Conservation (phyloP, 2,113 vertebrate genomes). For the Merops nubicus region DNA sequence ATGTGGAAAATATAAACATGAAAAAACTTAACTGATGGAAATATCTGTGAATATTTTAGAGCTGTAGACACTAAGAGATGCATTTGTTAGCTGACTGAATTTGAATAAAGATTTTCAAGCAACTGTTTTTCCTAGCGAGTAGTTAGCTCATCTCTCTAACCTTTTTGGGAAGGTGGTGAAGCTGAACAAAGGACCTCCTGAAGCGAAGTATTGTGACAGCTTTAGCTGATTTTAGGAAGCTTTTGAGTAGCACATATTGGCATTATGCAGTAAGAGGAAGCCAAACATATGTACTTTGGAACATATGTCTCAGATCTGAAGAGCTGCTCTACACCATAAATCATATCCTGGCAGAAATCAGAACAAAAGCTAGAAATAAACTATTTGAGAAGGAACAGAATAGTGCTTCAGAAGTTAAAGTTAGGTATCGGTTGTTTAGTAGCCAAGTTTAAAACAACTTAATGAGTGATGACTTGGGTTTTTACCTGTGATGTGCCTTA, state of each 20-base stretch:
- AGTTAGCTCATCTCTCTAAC: neutral
- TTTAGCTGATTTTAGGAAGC: neutral
- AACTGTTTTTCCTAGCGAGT: neutral
- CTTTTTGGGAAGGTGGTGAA: neutral
- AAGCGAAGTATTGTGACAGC: neutral
- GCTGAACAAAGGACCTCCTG: neutral
- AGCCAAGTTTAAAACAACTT: neutral
- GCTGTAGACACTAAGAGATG: neutral
- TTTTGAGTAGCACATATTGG: neutral
- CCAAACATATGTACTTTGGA: neutral
- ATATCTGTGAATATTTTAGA: neutral
- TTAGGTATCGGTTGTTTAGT: neutral
- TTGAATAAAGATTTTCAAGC: neutral
- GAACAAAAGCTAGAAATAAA: neutral
- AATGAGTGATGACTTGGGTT: neutral
- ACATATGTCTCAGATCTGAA: neutral
- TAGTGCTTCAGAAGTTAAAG: neutral
- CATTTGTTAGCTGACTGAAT: neutral
- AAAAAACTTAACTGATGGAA: neutral
- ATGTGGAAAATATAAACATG: neutral
- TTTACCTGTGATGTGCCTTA: constrained; percentile 24
- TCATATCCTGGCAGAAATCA: neutral
- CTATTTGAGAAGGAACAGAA: neutral
- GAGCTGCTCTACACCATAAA: neutral
- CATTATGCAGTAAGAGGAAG: neutral